Conservation (phyloP, 2,888 invertebrate species). For the Homarus gammarus region DNA sequence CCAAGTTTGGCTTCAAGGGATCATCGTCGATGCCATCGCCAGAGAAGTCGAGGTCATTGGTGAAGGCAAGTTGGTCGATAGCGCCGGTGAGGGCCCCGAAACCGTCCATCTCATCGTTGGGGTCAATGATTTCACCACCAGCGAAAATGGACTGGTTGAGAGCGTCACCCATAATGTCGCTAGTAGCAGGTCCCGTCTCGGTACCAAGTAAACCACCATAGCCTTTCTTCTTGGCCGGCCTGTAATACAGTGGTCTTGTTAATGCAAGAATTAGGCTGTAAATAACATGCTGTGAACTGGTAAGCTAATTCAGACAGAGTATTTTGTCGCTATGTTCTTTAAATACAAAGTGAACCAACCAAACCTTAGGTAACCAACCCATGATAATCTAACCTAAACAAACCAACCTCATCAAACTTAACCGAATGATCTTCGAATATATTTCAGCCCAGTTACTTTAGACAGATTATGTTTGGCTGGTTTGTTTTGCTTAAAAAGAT, state of each 20-base stretch:
- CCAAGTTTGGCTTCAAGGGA: constrained; percentile 82
- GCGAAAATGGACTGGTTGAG: constrained; percentile 53
- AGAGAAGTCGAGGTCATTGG: constrained; percentile 84
- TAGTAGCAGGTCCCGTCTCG: constrained; percentile 31
- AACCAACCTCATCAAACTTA: too few relatives aligned
- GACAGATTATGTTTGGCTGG: too few relatives aligned
- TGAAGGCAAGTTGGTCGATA: constrained; percentile 90
- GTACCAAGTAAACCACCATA: constrained; percentile 54
- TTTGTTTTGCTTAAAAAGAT: too few relatives aligned
- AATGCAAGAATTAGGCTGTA: too few relatives aligned
- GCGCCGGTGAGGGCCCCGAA: constrained; percentile 86
- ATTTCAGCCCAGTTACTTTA: too few relatives aligned
- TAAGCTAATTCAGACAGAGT: too few relatives aligned
- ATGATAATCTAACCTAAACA: too few relatives aligned
- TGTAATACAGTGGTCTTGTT: not conserved
- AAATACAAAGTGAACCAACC: too few relatives aligned
- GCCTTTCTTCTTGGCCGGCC: constrained; percentile 72
- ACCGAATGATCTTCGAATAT: too few relatives aligned
- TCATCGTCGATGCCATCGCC: constrained; percentile 74
- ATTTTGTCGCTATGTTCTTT: too few relatives aligned
- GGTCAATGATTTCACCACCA: constrained; percentile 48
- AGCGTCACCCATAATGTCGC: constrained; percentile 57
- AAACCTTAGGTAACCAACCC: too few relatives aligned
- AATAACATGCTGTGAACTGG: too few relatives aligned
- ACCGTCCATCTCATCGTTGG: constrained; percentile 70